Percentiles rank a stretch among this genome's conserved stretches.
Evolutionary conservation across 2,797 vertebrate species (phyloP).

Genomic region (Muraenolepis orangiensis): DNA sequence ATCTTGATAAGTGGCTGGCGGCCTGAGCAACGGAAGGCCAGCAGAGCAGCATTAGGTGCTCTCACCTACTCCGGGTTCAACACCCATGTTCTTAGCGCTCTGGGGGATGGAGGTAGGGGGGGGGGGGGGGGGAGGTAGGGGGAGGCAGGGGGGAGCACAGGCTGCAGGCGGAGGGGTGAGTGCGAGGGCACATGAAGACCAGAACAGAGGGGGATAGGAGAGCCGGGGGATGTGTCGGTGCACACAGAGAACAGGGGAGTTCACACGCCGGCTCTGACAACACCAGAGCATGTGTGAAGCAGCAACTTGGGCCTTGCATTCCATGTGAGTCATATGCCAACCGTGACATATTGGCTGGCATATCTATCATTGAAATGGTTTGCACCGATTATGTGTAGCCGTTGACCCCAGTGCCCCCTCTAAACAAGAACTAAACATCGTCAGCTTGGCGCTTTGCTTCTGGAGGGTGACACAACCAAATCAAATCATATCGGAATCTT

Average conservation of each 20-base stretch:
- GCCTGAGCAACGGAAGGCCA: slow-evolving; percentile 31
- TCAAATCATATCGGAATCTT: background rate
- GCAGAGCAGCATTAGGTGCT: slow-evolving; percentile 32
- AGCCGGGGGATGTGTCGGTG: background rate
- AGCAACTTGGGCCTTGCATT: background rate
- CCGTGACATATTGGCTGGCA: background rate
- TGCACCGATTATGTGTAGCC: background rate
- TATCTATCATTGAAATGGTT: background rate
- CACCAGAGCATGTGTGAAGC: background rate
- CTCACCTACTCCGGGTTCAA: slow-evolving; percentile 39
- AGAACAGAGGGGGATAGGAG: background rate
- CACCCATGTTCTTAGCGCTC: slow-evolving; percentile 35
- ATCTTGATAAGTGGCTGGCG: slow-evolving; percentile 58
- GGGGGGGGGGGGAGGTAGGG: slow-evolving; percentile 13
- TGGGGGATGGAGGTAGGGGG: slow-evolving; percentile 9
- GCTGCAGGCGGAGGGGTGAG: slow-evolving; percentile 27
- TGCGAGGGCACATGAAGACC: slow-evolving; percentile 8
- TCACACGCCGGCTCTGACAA: background rate
- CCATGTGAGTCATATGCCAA: background rate
- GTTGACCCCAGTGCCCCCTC: background rate
- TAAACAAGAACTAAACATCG: too few species aligned
- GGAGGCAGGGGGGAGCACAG: slow-evolving; percentile 23
- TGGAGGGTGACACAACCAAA: too few species aligned
- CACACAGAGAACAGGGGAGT: background rate
- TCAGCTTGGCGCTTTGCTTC: too few species aligned